Evolutionary conservation across 1,140 invertebrate genomes (phyloP), one percentile per base, ranked within the genome.

Genomic region (Drosophila tani): DNA sequence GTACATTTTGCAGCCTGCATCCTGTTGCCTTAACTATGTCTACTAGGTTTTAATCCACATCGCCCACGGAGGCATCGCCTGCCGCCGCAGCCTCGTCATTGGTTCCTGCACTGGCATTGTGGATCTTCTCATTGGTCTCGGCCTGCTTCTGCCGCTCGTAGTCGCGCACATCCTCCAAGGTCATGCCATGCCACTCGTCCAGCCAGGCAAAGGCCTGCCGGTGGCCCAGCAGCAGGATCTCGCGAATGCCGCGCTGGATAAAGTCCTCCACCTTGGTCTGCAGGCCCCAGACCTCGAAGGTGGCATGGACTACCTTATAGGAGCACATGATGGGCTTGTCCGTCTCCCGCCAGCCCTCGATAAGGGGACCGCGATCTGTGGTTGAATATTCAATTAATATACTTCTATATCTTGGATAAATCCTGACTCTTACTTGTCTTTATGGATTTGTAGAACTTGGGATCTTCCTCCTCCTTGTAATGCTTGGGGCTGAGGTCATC

Each of bases 121-220:
- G 86, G 2, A 97, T 95, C 94, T 97, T 97, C 49, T 95, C 94
- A 91, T 98, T 98, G 2, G 97, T 98, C 92, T 97, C 96, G 5
- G 94, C 93, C 92, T 98, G 97, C 95, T 97, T 97, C 79, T 96
- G 95, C 5, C 94, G 93, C 90, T 98, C 97, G 92, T 97, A 98
- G 51, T 95, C 93, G 51, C 97, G 93, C 1, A 98, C 97, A 92
- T 98, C 97, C 41, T 97, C 96, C 64, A 97, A 93, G 1, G 94
- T 96, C 97, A 98, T 98, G 38, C 96, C 96, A 73, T 96, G 94
- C 98, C 98, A 98, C 81, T 98, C 97, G 83, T 98, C 97, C 79
- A 98, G 96, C 97, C 98, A 99, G 0, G 97, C 95, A 91, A 98
- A 98, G 2, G 98, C 98, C 93, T 98, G 98, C 50, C 97, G 94